phyloP scores from a whole-genome alignment of 2,888 invertebrate species.

The Lagria hirta region DNA sequence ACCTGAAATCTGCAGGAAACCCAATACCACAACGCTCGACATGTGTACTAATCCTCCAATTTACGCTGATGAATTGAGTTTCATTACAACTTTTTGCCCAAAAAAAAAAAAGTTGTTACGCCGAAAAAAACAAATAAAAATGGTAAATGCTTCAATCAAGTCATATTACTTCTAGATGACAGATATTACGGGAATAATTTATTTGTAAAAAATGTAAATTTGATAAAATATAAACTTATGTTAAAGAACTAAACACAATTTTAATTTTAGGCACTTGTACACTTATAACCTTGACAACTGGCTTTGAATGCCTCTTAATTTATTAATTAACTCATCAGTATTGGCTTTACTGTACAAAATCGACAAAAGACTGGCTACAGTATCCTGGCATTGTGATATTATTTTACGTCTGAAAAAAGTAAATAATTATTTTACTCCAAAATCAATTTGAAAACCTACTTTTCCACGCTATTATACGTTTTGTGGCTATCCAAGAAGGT shows the following conservation, averaged over 20 bases:
- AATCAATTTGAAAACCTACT: slow-evolving; percentile 53
- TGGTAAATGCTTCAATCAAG: no score
- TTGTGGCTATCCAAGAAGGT: slow-evolving; percentile 67
- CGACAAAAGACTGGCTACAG: slow-evolving; percentile 73
- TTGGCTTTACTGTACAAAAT: slow-evolving; percentile 75
- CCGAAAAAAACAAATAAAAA: no score
- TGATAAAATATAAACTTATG: slow-evolving; percentile 9
- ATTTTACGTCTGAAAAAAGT: slow-evolving; percentile 63
- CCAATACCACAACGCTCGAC: no score
- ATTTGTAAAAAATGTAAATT: slow-evolving; percentile 9
- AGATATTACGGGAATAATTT: no score
- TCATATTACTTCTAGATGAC: background rate
- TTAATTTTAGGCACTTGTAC: slow-evolving; percentile 10
- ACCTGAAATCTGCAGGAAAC: no score
- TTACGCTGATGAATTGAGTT: no score
- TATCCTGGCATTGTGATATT: slow-evolving; percentile 70
- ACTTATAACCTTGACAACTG: slow-evolving; percentile 63
- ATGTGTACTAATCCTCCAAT: no score
- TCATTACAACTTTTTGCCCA: no score
- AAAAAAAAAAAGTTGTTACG: no score
- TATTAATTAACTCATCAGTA: slow-evolving; percentile 62
- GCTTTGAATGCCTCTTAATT: slow-evolving; percentile 61
- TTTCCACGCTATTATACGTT: slow-evolving; percentile 57
- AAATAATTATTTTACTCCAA: slow-evolving; percentile 12
- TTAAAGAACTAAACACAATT: slow-evolving; percentile 13